Conservation (phyloP, 2,888 invertebrate species). For the Drosophila trichaetosa region DNA sequence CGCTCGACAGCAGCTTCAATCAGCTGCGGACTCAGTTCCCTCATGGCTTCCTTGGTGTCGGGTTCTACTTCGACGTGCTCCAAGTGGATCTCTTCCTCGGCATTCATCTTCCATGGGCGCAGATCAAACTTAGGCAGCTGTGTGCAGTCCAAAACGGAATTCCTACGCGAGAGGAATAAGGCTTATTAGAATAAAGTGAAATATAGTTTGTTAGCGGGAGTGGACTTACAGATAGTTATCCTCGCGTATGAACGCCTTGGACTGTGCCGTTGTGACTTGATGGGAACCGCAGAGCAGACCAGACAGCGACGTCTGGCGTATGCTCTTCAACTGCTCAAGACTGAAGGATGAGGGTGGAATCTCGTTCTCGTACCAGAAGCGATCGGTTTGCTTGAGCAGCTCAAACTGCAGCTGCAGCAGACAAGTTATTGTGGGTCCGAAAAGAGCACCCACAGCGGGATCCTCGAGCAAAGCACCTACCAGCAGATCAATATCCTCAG, state of each 20-base stretch:
- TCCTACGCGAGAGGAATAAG: constrained; percentile 84
- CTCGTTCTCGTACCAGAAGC: constrained; percentile 98
- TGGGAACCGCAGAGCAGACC: constrained; percentile 92
- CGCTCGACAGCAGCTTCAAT: constrained; percentile 91
- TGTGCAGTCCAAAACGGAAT: constrained; percentile 90
- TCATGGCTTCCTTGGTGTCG: constrained; percentile 86
- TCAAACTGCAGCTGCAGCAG: constrained; percentile 93
- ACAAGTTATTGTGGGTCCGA: constrained; percentile 96
- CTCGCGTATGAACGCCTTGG: constrained; percentile 93
- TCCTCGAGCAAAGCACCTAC: constrained; percentile 93
- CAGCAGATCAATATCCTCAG: constrained; percentile 93
- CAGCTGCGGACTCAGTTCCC: constrained; percentile 90
- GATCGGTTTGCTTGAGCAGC: constrained; percentile 92
- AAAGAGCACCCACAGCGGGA: constrained; percentile 91
- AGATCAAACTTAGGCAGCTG: constrained; percentile 90
- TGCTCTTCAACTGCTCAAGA: constrained; percentile 91
- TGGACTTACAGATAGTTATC: constrained; percentile 92
- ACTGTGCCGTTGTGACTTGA: constrained; percentile 90
- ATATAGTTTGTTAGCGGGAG: rapidly evolving
- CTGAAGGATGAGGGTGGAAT: constrained; percentile 93
- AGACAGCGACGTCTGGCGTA: constrained; percentile 92
- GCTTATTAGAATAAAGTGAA: not conserved
- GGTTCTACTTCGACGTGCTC: constrained; percentile 83
- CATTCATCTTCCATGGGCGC: constrained; percentile 87
- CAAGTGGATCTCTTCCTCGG: constrained; percentile 83